Conservation (phyloP, 2,888 invertebrate genomes). For the Abrostola triplasia region DNA sequence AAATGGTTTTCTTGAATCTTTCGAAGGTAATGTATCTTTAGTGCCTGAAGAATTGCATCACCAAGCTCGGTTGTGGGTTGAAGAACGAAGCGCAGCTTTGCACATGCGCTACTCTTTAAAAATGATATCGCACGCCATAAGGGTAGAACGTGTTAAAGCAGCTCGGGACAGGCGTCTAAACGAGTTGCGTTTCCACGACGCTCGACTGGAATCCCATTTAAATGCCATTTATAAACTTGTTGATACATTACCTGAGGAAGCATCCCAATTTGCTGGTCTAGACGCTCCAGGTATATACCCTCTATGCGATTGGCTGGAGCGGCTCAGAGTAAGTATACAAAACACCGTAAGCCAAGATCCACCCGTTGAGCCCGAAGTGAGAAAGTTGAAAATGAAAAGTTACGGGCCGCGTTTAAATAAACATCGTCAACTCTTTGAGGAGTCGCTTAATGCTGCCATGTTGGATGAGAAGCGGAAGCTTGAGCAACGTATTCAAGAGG, state of each 20-base stretch:
- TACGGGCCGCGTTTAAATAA: conserved; percentile 71
- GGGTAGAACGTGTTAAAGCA: conserved; percentile 73
- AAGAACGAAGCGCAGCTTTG: conserved; percentile 66
- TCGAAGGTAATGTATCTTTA: conserved; percentile 66
- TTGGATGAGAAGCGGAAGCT: conserved; percentile 62
- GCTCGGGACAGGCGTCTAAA: conserved; percentile 66
- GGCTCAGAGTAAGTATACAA: conserved; percentile 64
- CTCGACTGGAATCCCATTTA: conserved; percentile 72
- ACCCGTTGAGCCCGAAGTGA: conserved; percentile 63
- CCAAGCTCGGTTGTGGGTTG: conserved; percentile 74
- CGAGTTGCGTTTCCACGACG: conserved; percentile 72
- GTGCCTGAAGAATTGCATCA: conserved; percentile 70
- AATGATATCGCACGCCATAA: conserved; percentile 72
- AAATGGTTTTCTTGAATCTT: conserved; percentile 79
- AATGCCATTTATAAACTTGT: conserved; percentile 69
- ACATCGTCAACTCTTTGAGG: conserved; percentile 69
- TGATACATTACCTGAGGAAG: conserved; percentile 64
- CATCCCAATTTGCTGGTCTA: conserved; percentile 63
- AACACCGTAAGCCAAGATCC: conserved; percentile 56
- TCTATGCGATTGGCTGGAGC: conserved; percentile 64
- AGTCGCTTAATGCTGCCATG: conserved; percentile 67
- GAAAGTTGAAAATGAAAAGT: conserved; percentile 74
- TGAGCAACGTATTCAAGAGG: conserved; percentile 71
- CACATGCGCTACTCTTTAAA: conserved; percentile 76
- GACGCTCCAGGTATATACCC: conserved; percentile 73